These are phyloP conservation scores for Oxystoma pomonae DNA, from an alignment of 2,888 invertebrate genomes.

Conservation along the genomic window DNA sequence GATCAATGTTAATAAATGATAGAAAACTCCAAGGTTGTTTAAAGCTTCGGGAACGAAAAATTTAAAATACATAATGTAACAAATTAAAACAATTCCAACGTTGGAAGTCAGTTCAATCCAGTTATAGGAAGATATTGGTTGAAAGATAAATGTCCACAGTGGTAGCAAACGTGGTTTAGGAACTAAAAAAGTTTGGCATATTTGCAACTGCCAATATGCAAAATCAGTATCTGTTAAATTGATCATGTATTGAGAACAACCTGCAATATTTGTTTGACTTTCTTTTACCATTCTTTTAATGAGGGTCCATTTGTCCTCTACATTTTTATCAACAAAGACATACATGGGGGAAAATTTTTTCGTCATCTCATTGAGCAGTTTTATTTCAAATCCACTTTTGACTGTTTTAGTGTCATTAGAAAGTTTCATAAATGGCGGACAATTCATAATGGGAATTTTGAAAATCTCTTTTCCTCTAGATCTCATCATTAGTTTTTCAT, in stretches of 20 bases:
- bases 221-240: slow-evolving; percentile 20
- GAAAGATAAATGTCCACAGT: slow-evolving; percentile 30
- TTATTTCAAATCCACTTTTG: slow-evolving; percentile 20
- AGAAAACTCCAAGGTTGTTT: not conserved
- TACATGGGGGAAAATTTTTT: slow-evolving; percentile 26
- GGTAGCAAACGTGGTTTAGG: slow-evolving; percentile 35
- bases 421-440: not conserved
- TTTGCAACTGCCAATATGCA: slow-evolving; percentile 28
- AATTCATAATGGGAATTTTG: not conserved
- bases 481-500: no score
- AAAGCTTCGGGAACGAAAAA: not conserved
- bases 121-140: slow-evolving; percentile 25
- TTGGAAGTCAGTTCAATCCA: slow-evolving; percentile 6
- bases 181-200: slow-evolving; percentile 34
- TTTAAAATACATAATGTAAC: not conserved
- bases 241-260: slow-evolving; percentile 31
- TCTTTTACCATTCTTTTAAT: slow-evolving; percentile 21
- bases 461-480: not conserved
- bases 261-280: slow-evolving; percentile 26
- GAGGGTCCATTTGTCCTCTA: slow-evolving; percentile 21
- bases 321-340: slow-evolving; percentile 4
- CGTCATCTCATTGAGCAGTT: slow-evolving; percentile 27
- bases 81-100: not conserved
- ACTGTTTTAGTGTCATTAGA: not conserved
- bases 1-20: not conserved